These are phyloP conservation scores for Tholera decimalis DNA, from an alignment of 2,888 invertebrate species.

Conservation along the genomic window DNA sequence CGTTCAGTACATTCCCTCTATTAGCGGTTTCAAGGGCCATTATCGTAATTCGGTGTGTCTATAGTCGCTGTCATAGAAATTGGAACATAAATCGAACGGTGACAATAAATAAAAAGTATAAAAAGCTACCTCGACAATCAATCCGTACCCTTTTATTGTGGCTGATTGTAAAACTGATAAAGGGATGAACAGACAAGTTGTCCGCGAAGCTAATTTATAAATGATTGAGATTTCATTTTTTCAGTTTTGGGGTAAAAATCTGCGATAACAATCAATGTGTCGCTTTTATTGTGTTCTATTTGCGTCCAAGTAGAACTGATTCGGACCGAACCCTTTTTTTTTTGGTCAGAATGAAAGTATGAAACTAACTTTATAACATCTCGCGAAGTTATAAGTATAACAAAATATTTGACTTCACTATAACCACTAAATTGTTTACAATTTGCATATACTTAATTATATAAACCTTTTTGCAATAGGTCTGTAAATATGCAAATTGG, in stretches of 20 bases:
- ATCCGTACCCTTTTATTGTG: slow-evolving; percentile 88
- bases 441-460: too few species aligned
- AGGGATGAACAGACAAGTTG: slow-evolving; percentile 88
- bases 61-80: slow-evolving; percentile 72
- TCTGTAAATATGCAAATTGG: too few species aligned
- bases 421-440: too few species aligned
- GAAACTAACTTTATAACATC: not conserved
- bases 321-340: slow-evolving; percentile 8
- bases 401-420: too few species aligned
- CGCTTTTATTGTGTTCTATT: slow-evolving; percentile 29
- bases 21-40: slow-evolving; percentile 80
- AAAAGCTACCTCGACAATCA: slow-evolving; percentile 83
- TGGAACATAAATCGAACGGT: slow-evolving; percentile 81
- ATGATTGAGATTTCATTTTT: slow-evolving; percentile 90
- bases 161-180: slow-evolving; percentile 88
- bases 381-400: not conserved
- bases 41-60: slow-evolving; percentile 75
- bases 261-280: slow-evolving; percentile 51
- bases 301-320: slow-evolving; percentile 2
- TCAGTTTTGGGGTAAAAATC: slow-evolving; percentile 70
- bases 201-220: slow-evolving; percentile 91
- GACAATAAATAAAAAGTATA: slow-evolving; percentile 81
- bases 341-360: not conserved
- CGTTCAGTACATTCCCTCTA: slow-evolving; percentile 59
- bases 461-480: too few species aligned